Evolutionary conservation across 2,797 vertebrate species (phyloP).

Genomic region (Margarornis squamiger): DNA sequence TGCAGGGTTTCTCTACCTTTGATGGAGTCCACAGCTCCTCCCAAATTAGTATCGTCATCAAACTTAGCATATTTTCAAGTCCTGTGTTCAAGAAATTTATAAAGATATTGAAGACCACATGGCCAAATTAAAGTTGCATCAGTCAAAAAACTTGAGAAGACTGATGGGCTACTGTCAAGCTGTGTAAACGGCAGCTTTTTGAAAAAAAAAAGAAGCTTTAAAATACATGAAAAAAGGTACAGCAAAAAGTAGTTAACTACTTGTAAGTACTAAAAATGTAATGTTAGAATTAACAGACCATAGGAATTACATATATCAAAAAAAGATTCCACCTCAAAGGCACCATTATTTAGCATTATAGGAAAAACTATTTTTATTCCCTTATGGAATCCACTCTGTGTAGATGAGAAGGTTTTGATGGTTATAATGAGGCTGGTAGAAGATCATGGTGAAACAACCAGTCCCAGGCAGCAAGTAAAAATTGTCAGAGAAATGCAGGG

Average conservation of each 20-base stretch:
- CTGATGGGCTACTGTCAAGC: neutral
- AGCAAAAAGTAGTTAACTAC: neutral
- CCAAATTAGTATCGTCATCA: neutral
- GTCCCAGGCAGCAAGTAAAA: neutral
- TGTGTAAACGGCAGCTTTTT: neutral
- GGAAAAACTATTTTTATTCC: neutral
- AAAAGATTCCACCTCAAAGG: neutral
- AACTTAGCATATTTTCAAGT: neutral
- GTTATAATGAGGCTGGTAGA: neutral
- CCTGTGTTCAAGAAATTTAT: neutral
- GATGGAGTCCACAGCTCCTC: neutral
- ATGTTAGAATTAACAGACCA: neutral
- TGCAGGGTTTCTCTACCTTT: neutral
- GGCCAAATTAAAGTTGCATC: neutral
- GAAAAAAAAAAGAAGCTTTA: neutral
- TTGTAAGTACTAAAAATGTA: neutral
- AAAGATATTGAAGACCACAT: neutral
- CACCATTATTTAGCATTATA: neutral
- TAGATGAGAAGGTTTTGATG: neutral
- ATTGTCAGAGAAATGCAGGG: neutral
- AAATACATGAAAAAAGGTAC: neutral
- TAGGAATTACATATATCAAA: neutral
- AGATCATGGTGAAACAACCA: neutral
- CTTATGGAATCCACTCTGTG: neutral
- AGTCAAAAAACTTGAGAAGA: neutral